Conservation (phyloP, 1,140 invertebrate species). For the Sarcophaga peregrina region DNA sequence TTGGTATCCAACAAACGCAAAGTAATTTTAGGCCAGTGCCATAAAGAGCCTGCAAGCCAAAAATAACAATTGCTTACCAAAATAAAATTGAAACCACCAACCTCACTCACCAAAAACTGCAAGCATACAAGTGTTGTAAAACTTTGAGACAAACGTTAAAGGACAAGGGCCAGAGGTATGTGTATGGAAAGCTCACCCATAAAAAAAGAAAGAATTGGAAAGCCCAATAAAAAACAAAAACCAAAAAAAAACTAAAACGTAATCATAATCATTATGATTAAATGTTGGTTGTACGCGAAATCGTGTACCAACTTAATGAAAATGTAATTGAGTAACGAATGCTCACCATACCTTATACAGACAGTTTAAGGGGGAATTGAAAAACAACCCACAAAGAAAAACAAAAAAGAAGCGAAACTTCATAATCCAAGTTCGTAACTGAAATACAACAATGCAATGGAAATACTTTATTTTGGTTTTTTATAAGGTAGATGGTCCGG, state of each 20-base stretch:
- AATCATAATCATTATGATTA: slow-evolving; percentile 66
- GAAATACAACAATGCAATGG: neutral
- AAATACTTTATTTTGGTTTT: neutral
- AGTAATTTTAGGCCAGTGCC: too few species aligned
- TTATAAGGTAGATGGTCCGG: neutral
- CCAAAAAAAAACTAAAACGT: slow-evolving; percentile 39
- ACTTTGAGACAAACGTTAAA: neutral
- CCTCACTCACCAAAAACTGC: neutral
- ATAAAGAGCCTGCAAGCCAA: too few species aligned
- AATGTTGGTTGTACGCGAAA: slow-evolving; percentile 62
- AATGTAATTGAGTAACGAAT: slow-evolving; percentile 63
- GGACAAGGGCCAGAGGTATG: neutral
- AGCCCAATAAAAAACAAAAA: neutral
- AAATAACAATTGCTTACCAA: too few species aligned
- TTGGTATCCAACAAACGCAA: too few species aligned
- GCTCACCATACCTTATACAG: slow-evolving; percentile 46
- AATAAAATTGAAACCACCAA: too few species aligned
- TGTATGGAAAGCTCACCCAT: too few species aligned
- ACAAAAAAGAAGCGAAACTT: neutral
- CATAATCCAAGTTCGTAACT: neutral
- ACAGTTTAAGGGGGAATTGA: slow-evolving; percentile 45
- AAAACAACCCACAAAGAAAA: neutral
- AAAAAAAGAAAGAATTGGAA: too few species aligned
- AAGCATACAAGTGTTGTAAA: slow-evolving; percentile 5
- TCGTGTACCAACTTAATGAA: slow-evolving; percentile 66